Evolutionary conservation across 2,797 vertebrate species (phyloP).

Genomic region (Pangasius krempfi): DNA sequence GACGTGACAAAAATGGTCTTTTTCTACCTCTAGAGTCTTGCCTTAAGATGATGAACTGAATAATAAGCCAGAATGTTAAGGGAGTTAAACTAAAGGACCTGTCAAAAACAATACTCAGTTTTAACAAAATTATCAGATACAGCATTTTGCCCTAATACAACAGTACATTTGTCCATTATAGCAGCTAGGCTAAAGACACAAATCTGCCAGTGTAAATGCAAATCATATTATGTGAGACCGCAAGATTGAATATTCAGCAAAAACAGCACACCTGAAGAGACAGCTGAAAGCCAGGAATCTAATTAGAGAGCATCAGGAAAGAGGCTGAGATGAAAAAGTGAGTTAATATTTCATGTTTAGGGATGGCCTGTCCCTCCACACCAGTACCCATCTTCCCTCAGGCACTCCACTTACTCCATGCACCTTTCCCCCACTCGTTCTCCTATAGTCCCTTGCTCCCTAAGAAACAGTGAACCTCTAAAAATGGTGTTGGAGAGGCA

Average conservation of each 20-base stretch:
- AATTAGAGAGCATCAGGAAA: constrained; percentile 76
- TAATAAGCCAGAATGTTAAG: background rate
- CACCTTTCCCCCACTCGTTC: constrained; percentile 53
- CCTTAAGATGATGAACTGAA: background rate
- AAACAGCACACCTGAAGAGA: constrained; percentile 38
- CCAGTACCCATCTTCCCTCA: constrained; percentile 58
- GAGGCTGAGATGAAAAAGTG: constrained; percentile 74
- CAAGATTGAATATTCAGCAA: constrained; percentile 17
- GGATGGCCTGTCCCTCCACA: constrained; percentile 54
- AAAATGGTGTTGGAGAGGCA: constrained; percentile 37
- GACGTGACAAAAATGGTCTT: background rate
- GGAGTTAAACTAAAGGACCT: background rate
- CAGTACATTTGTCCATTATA: background rate
- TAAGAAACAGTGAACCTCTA: constrained; percentile 48
- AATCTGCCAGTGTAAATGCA: constrained; percentile 27
- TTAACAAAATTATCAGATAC: background rate
- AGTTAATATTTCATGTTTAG: constrained; percentile 84
- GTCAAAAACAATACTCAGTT: background rate
- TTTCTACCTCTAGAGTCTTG: background rate
- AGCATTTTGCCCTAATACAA: too few species aligned
- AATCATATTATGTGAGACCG: background rate
- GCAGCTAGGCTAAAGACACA: background rate
- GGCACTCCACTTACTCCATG: constrained; percentile 75
- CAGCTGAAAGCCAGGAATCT: constrained; percentile 63
- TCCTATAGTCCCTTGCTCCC: constrained; percentile 53